Percentiles rank a stretch among this genome's conserved stretches.
Conservation (phyloP, 2,797 vertebrate genomes). For the Perdix hodgsoniae region DNA sequence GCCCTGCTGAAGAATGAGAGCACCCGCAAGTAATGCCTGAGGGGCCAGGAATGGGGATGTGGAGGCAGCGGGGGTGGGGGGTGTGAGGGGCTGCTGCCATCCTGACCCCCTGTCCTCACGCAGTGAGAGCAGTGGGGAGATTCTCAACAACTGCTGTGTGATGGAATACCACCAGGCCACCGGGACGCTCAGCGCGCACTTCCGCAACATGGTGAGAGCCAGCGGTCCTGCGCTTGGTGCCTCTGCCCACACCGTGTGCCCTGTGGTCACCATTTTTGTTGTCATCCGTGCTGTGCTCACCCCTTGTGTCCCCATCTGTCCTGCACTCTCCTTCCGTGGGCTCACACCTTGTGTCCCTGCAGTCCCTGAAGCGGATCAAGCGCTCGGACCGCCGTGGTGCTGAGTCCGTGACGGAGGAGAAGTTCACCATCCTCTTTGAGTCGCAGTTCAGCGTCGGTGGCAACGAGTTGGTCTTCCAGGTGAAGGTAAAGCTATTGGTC, state of each 20-base stretch:
- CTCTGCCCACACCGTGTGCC: not conserved
- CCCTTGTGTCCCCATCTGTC: not conserved
- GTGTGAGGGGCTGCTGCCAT: fast-evolving
- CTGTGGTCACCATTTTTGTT: not conserved
- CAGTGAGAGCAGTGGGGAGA: conserved; percentile 95
- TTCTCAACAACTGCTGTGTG: conserved; percentile 96
- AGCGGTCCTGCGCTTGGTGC: fast-evolving
- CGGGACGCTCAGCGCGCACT: conserved; percentile 87
- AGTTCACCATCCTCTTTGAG: conserved; percentile 96
- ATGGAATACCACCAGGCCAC: conserved; percentile 92
- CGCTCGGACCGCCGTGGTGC: conserved; percentile 93
- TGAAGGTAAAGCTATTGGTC: conserved; percentile 84
- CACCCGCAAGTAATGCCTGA: conserved; percentile 81
- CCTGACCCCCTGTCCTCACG: not conserved
- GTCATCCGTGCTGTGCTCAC: not conserved
- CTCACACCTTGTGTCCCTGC: not conserved
- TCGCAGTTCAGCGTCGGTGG: conserved; percentile 96
- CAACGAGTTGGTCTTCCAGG: conserved; percentile 95
- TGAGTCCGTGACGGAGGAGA: conserved; percentile 95
- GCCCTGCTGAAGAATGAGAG: conserved; percentile 95
- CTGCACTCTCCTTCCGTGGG: not conserved
- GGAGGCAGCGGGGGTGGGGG: fast-evolving
- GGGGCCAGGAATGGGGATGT: not conserved
- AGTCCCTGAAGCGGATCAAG: conserved; percentile 97
- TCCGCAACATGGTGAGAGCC: conserved; percentile 87